Evolutionary conservation across 2,888 invertebrate species (phyloP), one percentile per base, ranked within the genome.

Genomic region (Drosophila cognata): DNA sequence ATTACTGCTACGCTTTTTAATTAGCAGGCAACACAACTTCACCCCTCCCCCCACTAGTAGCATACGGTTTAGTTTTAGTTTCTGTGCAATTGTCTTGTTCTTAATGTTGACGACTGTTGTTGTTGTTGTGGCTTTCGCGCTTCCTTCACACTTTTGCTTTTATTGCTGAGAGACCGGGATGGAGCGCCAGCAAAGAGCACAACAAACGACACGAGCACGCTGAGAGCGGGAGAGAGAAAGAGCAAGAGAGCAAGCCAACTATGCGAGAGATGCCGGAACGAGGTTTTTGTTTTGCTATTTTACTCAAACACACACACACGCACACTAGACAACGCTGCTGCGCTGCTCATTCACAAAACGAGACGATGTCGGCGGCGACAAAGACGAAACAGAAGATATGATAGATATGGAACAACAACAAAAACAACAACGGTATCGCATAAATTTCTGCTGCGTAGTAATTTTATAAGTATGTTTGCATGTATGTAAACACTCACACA

Each of bases 361-460:
- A 82, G 72, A 70, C 79, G 48, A 81, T 73, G 71, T 71, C 63
- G 67, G 41, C 65, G 66, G 56, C 71, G 64, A 71, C 68, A 75
- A 77, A 84, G 71, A 58, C 77, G 82, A 77, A 73, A 77, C 80
- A 80, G 68, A 78, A 86, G 86, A 89, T 86, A 86, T 86, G 86
- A 89, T 86, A 89, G 88, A 89, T 86, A 86, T 86, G 86, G 80
- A 85, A 85, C 88, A 84, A 77, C 82, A 83, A 73, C 64, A 68
- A 64, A 71, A 76, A 71, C 66, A 73, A 67, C 72, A 77, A 81
- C 74, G 82, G 84, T 81, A 78, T 75, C 77, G 87, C 87, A 87
- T 87, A 87, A 87, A 87, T 87, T 90, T 90, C 90, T 87, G 87
- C 87, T 87, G 87, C 87, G 87, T 87, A 87, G 87, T 87, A 87